Percentiles rank a stretch among this genome's conserved stretches.
Evolutionary conservation across 2,888 invertebrate species (phyloP).

Genomic region (Drosophila cognata): DNA sequence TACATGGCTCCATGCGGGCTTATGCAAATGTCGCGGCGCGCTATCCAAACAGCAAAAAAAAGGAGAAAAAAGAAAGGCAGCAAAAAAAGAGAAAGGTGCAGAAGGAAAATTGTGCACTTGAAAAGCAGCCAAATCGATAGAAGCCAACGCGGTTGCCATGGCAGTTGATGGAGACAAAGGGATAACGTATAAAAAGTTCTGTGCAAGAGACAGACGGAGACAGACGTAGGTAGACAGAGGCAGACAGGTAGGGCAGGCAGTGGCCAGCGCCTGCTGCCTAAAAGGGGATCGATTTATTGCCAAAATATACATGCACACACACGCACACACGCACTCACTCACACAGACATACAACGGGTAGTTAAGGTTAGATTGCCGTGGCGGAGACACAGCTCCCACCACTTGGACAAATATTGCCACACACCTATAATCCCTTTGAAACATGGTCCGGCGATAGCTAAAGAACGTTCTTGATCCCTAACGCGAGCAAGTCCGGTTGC

Average conservation of each 20-base stretch:
- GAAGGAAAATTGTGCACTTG: conserved; percentile 50
- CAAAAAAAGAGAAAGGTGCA: not conserved
- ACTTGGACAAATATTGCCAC: not conserved
- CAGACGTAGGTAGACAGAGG: not conserved
- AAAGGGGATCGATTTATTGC: conserved; percentile 29
- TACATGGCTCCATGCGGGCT: conserved; percentile 66
- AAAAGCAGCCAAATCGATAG: conserved; percentile 60
- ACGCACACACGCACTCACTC: not conserved
- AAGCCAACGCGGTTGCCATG: conserved; percentile 38
- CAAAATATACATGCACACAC: not conserved
- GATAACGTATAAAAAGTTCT: conserved; percentile 24
- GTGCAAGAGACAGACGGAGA: not conserved
- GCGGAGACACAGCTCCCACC: not conserved
- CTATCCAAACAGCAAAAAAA: conserved; percentile 45
- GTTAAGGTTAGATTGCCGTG: conserved; percentile 1
- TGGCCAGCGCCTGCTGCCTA: conserved; percentile 1
- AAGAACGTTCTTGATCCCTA: not conserved
- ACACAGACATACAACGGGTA: not conserved
- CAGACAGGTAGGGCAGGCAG: not conserved
- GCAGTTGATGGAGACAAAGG: conserved; percentile 46
- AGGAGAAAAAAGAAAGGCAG: not conserved
- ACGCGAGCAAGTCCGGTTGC: not conserved
- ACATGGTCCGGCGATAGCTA: not conserved
- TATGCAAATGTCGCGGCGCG: conserved; percentile 73
- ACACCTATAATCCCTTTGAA: not conserved